Conservation (phyloP, 2,113 vertebrate genomes). For the Echinops telfairi region DNA sequence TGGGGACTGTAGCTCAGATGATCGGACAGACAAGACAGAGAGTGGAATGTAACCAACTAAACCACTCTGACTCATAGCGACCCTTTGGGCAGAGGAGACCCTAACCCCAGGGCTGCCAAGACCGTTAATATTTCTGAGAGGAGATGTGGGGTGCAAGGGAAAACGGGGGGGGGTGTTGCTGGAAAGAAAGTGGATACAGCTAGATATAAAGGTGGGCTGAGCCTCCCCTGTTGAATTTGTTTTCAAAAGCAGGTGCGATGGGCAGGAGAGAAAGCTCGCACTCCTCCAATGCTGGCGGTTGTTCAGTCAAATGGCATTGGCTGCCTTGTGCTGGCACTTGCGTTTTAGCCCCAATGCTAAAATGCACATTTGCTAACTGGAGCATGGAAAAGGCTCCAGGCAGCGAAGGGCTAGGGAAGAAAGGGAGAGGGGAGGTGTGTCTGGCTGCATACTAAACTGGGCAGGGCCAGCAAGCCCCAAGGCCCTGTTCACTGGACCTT, state of each 20-base stretch:
- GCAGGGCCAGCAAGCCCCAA: neutral
- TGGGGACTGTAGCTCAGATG: neutral
- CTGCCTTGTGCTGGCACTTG: conserved; percentile 43
- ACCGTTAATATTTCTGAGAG: too few relatives aligned
- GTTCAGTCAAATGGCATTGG: conserved; percentile 61
- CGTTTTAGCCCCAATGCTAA: conserved; percentile 56
- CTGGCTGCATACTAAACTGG: neutral
- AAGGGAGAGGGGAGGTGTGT: neutral
- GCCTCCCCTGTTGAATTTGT: neutral
- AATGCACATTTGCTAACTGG: conserved; percentile 76
- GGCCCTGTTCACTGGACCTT: neutral
- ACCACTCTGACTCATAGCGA: too few relatives aligned
- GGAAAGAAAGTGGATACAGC: neutral
- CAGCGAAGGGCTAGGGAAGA: conserved; percentile 17
- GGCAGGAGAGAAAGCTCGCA: neutral
- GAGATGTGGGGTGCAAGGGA: neutral
- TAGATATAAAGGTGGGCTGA: neutral
- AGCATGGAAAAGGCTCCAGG: conserved; percentile 65
- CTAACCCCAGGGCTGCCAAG: too few relatives aligned
- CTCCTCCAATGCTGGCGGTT: conserved; percentile 42
- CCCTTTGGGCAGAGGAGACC: too few relatives aligned
- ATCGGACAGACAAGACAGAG: neutral
- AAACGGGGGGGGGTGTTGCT: neutral
- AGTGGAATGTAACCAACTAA: neutral
- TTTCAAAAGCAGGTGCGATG: neutral